Evolutionary conservation across 2,113 vertebrate genomes (phyloP).

Genomic region (Martes martes): DNA sequence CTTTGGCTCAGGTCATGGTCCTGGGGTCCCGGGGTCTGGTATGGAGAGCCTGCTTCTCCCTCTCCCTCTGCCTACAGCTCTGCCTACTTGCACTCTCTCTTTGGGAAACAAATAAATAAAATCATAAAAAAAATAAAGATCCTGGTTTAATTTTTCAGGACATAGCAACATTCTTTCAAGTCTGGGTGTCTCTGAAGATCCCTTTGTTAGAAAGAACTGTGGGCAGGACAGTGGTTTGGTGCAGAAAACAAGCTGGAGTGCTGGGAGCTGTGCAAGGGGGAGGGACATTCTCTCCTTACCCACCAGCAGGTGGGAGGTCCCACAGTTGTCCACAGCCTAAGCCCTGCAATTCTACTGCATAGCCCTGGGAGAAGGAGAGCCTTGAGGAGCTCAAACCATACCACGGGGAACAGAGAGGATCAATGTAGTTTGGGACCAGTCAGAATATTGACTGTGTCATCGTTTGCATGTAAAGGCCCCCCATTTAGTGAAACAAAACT

Average conservation of each 20-base stretch:
- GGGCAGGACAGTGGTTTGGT: background rate
- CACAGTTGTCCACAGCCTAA: background rate
- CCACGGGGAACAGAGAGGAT: background rate
- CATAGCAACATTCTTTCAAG: background rate
- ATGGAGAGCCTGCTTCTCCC: too few relatives aligned
- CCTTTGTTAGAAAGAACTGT: background rate
- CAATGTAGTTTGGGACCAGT: background rate
- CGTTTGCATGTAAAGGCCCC: background rate
- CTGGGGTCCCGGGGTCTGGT: too few relatives aligned
- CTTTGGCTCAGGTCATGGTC: too few relatives aligned
- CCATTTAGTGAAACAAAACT: background rate
- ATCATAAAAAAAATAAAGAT: background rate
- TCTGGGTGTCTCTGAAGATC: background rate
- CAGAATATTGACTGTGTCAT: background rate
- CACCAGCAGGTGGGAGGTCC: too few relatives aligned
- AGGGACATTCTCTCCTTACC: background rate
- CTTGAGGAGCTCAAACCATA: background rate
- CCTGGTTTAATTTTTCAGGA: background rate
- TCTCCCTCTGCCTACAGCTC: too few relatives aligned
- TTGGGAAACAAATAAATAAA: too few relatives aligned
- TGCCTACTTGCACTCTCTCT: too few relatives aligned
- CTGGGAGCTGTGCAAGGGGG: background rate
- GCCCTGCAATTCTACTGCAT: background rate
- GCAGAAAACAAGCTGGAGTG: background rate
- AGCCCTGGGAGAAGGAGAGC: background rate